These are phyloP conservation scores for Grus americana DNA, from an alignment of 2,113 vertebrate genomes.

Conservation along the genomic window DNA sequence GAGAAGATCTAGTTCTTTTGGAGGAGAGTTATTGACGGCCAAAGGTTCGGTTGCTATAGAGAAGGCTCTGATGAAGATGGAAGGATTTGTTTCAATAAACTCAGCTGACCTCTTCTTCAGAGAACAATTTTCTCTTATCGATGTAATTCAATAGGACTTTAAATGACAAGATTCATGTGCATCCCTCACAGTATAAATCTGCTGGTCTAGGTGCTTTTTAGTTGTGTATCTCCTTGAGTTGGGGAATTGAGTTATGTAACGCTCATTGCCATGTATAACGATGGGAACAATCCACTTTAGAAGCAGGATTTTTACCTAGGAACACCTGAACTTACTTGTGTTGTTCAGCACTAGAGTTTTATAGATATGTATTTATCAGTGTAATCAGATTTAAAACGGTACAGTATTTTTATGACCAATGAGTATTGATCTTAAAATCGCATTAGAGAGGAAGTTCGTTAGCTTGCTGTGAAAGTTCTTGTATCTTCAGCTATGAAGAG, in stretches of 20 bases:
- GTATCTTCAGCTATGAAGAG: background rate
- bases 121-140: constrained; percentile 42
- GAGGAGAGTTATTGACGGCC: constrained; percentile 8
- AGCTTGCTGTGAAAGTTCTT: background rate
- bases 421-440: constrained; percentile 39
- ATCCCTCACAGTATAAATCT: background rate
- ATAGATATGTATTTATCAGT: background rate
- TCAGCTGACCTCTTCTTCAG: constrained; percentile 32
- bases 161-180: constrained; percentile 49
- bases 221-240: constrained; percentile 46
- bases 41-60: constrained; percentile 11
- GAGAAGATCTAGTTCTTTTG: background rate
- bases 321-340: background rate
- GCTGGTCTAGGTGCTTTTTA: background rate
- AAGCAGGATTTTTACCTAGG: background rate
- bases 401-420: background rate
- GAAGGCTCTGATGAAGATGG: constrained; percentile 43
- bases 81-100: constrained; percentile 60
- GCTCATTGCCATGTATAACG: background rate
- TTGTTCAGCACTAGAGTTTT: background rate
- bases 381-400: background rate
- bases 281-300: background rate
- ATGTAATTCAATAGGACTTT: constrained; percentile 19
- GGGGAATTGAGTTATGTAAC: constrained; percentile 28
- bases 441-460: constrained; percentile 41